Percentiles rank a stretch among this genome's conserved stretches.
Conservation (phyloP, 2,113 vertebrate species). For the Mormoops blainvillei region DNA sequence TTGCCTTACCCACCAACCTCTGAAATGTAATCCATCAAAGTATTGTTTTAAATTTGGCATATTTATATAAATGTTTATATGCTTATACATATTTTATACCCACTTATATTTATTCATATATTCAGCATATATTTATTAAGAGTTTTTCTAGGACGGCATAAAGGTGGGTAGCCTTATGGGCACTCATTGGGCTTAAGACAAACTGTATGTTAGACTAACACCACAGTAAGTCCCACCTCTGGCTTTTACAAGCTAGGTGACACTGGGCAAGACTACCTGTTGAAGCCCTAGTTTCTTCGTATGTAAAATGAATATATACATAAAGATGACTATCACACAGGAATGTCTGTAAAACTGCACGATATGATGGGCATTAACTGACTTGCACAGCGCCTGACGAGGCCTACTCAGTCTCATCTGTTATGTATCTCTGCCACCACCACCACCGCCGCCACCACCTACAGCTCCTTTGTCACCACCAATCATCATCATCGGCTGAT, state of each 20-base stretch:
- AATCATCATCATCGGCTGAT: not conserved
- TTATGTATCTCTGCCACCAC: not conserved
- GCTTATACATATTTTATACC: not conserved
- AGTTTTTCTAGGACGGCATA: not conserved
- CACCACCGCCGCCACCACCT: too few species aligned
- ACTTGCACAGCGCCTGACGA: not conserved
- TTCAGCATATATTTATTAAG: conserved; percentile 20
- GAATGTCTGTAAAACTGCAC: not conserved
- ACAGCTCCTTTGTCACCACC: not conserved
- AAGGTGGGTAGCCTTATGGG: not conserved
- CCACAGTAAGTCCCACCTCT: not conserved
- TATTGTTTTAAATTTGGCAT: not conserved
- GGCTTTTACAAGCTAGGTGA: not conserved
- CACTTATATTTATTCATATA: not conserved
- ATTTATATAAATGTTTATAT: not conserved
- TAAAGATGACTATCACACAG: not conserved
- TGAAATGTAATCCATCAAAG: not conserved
- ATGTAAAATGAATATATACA: not conserved
- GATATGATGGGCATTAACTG: not conserved
- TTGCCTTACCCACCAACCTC: not conserved
- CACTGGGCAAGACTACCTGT: not conserved
- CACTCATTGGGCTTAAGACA: not conserved
- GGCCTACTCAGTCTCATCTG: not conserved
- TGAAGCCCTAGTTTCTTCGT: not conserved
- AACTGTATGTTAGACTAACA: not conserved